Evolutionary conservation across 64 coral and sea anemone genomes (phyloP), one percentile per base, ranked within the genome.

Genomic region (Astreopora myriophthalma): DNA sequence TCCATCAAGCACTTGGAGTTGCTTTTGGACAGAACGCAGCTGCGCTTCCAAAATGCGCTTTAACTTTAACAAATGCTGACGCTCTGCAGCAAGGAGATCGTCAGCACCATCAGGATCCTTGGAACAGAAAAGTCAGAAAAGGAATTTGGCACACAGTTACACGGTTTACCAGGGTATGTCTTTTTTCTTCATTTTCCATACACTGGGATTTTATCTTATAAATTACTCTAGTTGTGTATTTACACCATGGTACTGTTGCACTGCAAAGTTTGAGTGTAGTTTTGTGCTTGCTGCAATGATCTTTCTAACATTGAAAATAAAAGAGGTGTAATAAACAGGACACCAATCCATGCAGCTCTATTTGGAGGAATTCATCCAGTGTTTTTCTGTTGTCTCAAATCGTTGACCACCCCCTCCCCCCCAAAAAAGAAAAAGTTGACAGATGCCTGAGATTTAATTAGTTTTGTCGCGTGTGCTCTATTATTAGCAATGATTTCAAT

Each of bases 91-190:
- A 73, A 99, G 74, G 3, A 99, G 83, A 57, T 99, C 93, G 88
- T 99, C 94, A 66, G 97, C 97, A 75, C 97, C 97, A 91, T 99
- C 97, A 79, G 52, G 29, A 79, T 87, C 87, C 97, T 99, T 49
- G 28, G 51, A 23, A 42, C 17, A 29, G 32, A 89, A 78, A 67
- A 38, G 16, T 34, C 37, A 35, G 13, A 31, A 36, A 36, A 37
- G 14, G 32, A 6, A 46, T 5, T 6, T 11, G 0, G 42, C 42
- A 6, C 11, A 5, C 11, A 46, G 11, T 11, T 46, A 46, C 42
- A 46, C 42, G 11, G 42, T 46, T 55, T 8, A 55, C 17, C 16
- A 55, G 16, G 12, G 51, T 19, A 0, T 55, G 51, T 19, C 51
- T 55, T 8, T 55, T 55, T 44, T 44, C 11, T 11, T 44, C 40